Base-by-base conservation (phyloP, 2,113 vertebrate genomes). In the Hyperoodon ampullatus region DNA sequence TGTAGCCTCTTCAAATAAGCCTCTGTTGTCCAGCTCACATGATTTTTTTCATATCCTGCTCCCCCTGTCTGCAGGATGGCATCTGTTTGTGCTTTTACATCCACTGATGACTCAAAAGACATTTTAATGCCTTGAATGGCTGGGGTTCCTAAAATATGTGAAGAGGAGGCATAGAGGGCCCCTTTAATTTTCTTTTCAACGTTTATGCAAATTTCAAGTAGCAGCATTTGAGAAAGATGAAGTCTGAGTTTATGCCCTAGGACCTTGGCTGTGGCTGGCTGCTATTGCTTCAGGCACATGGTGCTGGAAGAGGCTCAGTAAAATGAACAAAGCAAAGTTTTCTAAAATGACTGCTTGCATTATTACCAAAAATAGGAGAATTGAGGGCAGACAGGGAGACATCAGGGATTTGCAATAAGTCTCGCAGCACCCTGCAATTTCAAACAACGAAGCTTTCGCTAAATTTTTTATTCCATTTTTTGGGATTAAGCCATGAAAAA, bases 131-230 rank as follows among this genome's bases (percentile, higher is more conserved):
- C 82, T 71, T 42, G 21, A 94, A 77, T 66, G 82, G 53, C 30
- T 58, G 53, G 28, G 58, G 42, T 84, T 86, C 80, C 97, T 92
- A 63, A 95, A 93, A 75, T 55, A 77, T 60, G 15, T 77, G 50
- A 87, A 87, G 50, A 92, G 39, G 61, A 42, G 65, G 44, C 60
- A 84, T 4, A 63, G 28, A 71, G 61, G 74, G 78, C 16, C 66
- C 60, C 88, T 92, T 95, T 60, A 88, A 88, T 72, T 55, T 53
- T 93, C 63, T 90, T 68, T 75, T 60, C 70, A 61, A 93, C 39
- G 3, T 91, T 84, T 93, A 98, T 97, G 98, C 95, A 94, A 97
- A 98, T 97, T 82, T 90, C 70, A 68, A 97, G 95, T 33, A 96
- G 88, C 70, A 88, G 87, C 66, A 75, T 88, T 88, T 70, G 74